Conservation (phyloP, 2,113 vertebrate genomes). For the Eptatretus burgeri region DNA sequence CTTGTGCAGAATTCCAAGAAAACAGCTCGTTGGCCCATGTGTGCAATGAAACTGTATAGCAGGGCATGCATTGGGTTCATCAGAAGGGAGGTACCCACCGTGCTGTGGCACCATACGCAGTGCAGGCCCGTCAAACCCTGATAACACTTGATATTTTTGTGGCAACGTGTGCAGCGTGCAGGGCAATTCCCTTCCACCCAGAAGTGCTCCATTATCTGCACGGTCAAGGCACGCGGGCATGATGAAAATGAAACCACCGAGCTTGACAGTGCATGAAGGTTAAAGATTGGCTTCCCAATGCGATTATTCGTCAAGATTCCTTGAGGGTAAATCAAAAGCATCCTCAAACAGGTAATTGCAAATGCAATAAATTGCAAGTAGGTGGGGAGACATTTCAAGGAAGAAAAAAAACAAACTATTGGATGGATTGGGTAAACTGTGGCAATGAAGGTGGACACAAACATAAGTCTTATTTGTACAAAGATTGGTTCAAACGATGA, state of each 20-base stretch:
- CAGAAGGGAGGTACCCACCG: constrained; percentile 26
- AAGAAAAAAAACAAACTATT: too few relatives aligned
- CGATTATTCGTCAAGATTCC: background rate
- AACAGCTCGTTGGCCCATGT: too few relatives aligned
- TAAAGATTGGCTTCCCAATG: background rate
- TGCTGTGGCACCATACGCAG: constrained; percentile 87
- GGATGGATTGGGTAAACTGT: too few relatives aligned
- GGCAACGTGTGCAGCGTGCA: constrained; percentile 69
- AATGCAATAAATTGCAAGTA: background rate
- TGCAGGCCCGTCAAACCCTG: constrained; percentile 70
- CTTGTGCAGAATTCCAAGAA: too few relatives aligned
- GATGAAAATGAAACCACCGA: constrained; percentile 1
- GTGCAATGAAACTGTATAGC: too few relatives aligned
- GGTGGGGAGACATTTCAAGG: too few relatives aligned
- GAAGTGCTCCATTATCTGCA: constrained; percentile 65
- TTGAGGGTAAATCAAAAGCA: constrained; percentile 7
- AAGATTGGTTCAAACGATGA: too few relatives aligned
- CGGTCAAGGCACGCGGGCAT: constrained; percentile 8
- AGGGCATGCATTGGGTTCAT: too few relatives aligned
- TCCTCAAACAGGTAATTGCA: background rate
- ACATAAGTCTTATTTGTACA: too few relatives aligned
- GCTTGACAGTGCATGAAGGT: background rate
- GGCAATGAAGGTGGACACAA: too few relatives aligned
- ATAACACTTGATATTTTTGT: constrained; percentile 83
- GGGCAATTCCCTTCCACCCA: constrained; percentile 85